These are phyloP conservation scores for Hypomecis atomaria DNA, from an alignment of 2,888 invertebrate species.

Conservation along the genomic window DNA sequence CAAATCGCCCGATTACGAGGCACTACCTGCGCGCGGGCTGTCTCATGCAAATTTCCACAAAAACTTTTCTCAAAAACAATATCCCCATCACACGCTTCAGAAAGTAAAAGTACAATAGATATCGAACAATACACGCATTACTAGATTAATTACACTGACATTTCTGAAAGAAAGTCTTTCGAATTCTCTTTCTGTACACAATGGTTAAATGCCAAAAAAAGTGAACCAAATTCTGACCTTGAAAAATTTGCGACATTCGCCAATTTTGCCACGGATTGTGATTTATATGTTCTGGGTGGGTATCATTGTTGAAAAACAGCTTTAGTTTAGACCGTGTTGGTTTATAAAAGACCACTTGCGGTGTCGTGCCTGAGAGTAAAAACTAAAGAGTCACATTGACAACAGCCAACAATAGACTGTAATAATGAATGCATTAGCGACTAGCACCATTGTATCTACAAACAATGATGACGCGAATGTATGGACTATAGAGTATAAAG, in stretches of 20 bases:
- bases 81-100: constrained; percentile 59
- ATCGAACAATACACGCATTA: constrained; percentile 64
- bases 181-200: constrained; percentile 62
- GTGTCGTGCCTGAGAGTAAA: constrained; percentile 67
- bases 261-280: constrained; percentile 73
- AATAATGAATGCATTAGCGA: constrained; percentile 65
- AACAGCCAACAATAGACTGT: constrained; percentile 55
- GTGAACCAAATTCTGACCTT: constrained; percentile 65
- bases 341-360: constrained; percentile 77
- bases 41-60: constrained; percentile 73
- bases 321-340: constrained; percentile 57
- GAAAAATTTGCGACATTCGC: constrained; percentile 75
- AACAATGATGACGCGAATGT: constrained; percentile 58
- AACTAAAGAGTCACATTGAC: constrained; percentile 57
- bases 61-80: constrained; percentile 58
- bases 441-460: constrained; percentile 56
- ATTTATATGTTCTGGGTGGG: constrained; percentile 68
- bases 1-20: constrained; percentile 81
- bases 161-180: constrained; percentile 69
- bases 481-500: constrained; percentile 61
- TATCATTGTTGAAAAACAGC: constrained; percentile 61
- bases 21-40: constrained; percentile 81
- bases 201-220: constrained; percentile 57
- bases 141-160: constrained; percentile 77
- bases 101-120: constrained; percentile 77